Base-by-base conservation (phyloP, 1,140 invertebrate species). In the Colletes latitarsis region DNA sequence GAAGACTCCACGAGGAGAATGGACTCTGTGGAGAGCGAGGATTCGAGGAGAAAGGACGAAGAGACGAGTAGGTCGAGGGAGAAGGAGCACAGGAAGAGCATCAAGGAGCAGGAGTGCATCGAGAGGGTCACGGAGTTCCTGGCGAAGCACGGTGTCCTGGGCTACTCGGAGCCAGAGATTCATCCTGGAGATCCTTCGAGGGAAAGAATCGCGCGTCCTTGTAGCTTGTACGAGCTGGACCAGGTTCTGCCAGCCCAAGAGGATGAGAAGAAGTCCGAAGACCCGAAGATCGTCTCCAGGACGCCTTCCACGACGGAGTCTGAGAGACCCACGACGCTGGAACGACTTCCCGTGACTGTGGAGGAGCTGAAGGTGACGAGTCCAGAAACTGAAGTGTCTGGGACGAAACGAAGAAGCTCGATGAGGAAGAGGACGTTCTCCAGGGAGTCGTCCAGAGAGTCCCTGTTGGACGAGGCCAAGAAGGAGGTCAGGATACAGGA, bases 401-500 rank as follows among this genome's bases (percentile, higher is more conserved):
- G 9, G 21, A 63, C 53, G 12, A 89, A 82, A 43, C 83, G 63
- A 64, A 76, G 74, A 10, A 88, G 77, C 66, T 88, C 77, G 0
- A 82, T 85, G 82, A 84, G 77, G 9, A 89, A 81, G 64, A 63
- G n/a, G 39, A 71, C 75, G 3, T 85, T 88, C 52, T 88, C 86
- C 4, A 77, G 82, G 15, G 86, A 88, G 19, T 87, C 85, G 9
- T 88, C 85, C 12, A 88, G 66, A 10, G 83, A 88, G 19, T 88
- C 86, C 4, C 12, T 87, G 19, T 10, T 84, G 58, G 79, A 83
- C 12, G 89, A 92, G 19, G 19, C 82, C 1, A 86, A 81, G n/a
- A 92, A 91, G 73, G 91, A 90, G 0, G 91, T 92, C 0, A 90
- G 89, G 52, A 92, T 92, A 74, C 88, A 90, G 58, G 91, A 92